phyloP scores from a whole-genome alignment of 2,888 invertebrate genomes.

The Malthinus flaveolus region DNA sequence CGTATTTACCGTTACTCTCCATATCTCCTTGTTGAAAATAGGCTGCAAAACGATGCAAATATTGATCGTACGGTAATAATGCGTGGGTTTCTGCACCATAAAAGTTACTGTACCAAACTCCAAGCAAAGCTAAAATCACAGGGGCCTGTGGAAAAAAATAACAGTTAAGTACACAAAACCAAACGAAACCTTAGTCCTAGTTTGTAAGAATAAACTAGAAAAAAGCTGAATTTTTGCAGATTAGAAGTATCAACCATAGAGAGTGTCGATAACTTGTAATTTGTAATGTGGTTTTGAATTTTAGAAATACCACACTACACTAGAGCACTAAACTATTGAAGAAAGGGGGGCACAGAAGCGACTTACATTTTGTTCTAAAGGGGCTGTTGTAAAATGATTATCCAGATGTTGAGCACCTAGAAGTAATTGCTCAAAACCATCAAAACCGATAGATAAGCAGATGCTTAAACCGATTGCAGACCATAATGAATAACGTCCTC shows the following conservation, averaged over 20 bases:
- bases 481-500: conserved; percentile 97
- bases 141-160: conserved; percentile 70
- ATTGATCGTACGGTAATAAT: conserved; percentile 97
- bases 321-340: too few species aligned
- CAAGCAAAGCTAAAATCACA: conserved; percentile 88
- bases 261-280: too few species aligned
- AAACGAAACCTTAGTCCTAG: too few species aligned
- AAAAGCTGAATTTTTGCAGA: too few species aligned
- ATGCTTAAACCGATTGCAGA: conserved; percentile 99
- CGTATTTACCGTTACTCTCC: conserved; percentile 98
- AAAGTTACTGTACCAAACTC: conserved; percentile 94
- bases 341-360: too few species aligned
- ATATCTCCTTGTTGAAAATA: conserved; percentile 99
- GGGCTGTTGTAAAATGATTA: conserved; percentile 85
- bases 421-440: conserved; percentile 90
- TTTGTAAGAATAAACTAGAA: too few species aligned
- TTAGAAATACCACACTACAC: too few species aligned
- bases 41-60: conserved; percentile 97
- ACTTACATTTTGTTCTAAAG: conserved; percentile 88
- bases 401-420: conserved; percentile 94
- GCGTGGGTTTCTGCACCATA: conserved; percentile 95
- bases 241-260: too few species aligned
- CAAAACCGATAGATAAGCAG: conserved; percentile 88
- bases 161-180: too few species aligned
- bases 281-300: too few species aligned